These are phyloP conservation scores for Notolepis coatsorum DNA, from an alignment of 2,797 vertebrate genomes.

Conservation along the genomic window DNA sequence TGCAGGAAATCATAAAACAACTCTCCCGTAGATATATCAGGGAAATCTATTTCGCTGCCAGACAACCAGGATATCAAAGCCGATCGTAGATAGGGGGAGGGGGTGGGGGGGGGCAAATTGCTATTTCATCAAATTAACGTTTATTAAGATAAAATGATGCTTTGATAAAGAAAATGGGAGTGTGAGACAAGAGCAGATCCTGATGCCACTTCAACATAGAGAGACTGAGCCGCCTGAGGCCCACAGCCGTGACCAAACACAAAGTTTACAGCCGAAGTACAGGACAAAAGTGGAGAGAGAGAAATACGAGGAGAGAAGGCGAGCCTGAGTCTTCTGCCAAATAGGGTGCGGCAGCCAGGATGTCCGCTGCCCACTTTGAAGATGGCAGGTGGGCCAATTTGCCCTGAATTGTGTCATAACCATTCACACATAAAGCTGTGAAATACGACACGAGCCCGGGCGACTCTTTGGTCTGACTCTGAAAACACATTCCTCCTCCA, in stretches of 20 bases:
- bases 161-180: conserved; percentile 77
- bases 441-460: conserved; percentile 59
- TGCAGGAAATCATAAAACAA: conserved; percentile 34
- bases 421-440: conserved; percentile 68
- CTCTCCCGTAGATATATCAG: conserved; percentile 31
- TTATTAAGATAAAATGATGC: conserved; percentile 88
- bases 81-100: conserved; percentile 72
- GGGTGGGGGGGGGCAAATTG: conserved; percentile 51
- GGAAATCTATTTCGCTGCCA: conserved; percentile 57
- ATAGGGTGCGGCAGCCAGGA: conserved; percentile 66
- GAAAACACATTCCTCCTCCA: neutral
- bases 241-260: conserved; percentile 58
- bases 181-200: conserved; percentile 58
- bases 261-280: conserved; percentile 68
- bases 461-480: conserved; percentile 36
- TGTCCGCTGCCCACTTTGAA: conserved; percentile 62
- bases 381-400: conserved; percentile 76
- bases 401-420: conserved; percentile 72
- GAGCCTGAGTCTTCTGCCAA: conserved; percentile 75
- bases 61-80: conserved; percentile 69
- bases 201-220: conserved; percentile 52
- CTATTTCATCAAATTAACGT: conserved; percentile 82
- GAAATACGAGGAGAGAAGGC: conserved; percentile 27
- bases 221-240: conserved; percentile 57
- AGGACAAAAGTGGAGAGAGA: conserved; percentile 54